phyloP scores from a whole-genome alignment of 2,888 invertebrate genomes.

The Drepanosiphum platanoidis region DNA sequence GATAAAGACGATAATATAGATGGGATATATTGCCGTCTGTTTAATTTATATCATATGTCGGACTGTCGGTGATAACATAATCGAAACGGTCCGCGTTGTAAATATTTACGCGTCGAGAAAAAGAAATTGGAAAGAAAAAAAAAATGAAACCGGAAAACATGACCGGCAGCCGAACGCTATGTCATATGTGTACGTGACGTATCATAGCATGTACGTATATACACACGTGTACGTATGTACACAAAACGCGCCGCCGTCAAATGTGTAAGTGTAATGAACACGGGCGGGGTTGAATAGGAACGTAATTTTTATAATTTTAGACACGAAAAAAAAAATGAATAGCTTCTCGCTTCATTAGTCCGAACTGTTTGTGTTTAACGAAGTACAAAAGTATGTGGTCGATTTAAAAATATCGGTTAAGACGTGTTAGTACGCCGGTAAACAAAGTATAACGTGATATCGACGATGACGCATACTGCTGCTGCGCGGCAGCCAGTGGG shows the following conservation, averaged over 20 bases:
- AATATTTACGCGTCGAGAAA: constrained; percentile 51
- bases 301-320: constrained; percentile 28
- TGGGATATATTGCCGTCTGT: constrained; percentile 27
- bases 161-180: too few species aligned
- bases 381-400: constrained; percentile 21
- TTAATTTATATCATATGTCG: constrained; percentile 26
- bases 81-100: constrained; percentile 16
- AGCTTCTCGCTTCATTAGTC: constrained; percentile 37
- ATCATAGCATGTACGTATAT: not conserved
- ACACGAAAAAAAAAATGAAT: not conserved
- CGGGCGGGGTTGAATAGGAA: constrained; percentile 21
- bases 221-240: not conserved
- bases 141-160: constrained; percentile 49
- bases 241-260: not conserved
- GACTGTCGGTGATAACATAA: constrained; percentile 5
- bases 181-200: too few species aligned
- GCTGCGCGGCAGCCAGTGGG: too few species aligned
- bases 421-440: not conserved
- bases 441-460: not conserved
- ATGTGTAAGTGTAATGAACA: not conserved
- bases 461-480: too few species aligned
- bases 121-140: constrained; percentile 16
- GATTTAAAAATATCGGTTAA: constrained; percentile 24
- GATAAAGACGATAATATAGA: constrained; percentile 1
- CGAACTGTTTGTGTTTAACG: constrained; percentile 26